These are phyloP conservation scores for Bombus polaris DNA, from an alignment of 1,140 invertebrate genomes.

Conservation along the genomic window DNA sequence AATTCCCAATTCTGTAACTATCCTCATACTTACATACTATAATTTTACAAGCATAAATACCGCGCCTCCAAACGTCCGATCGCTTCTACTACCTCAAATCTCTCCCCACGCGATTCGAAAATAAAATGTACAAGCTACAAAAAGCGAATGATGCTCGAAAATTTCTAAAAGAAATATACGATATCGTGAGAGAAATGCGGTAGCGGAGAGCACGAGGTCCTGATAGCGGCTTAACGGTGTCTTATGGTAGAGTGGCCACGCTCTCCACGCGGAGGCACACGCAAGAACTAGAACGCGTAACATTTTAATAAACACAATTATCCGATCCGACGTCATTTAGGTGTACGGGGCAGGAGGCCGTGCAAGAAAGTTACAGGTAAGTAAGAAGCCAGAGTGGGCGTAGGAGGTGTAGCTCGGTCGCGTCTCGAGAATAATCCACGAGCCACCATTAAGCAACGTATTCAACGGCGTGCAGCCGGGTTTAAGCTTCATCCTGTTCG, in stretches of 20 bases:
- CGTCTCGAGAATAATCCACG: slow-evolving; percentile 57
- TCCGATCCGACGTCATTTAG: slow-evolving; percentile 64
- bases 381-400: slow-evolving; percentile 37
- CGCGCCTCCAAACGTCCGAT: too few relatives aligned
- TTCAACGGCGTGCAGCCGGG: slow-evolving; percentile 22
- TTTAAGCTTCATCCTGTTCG: slow-evolving; percentile 27
- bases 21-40: too few relatives aligned
- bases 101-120: too few relatives aligned
- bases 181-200: too few relatives aligned
- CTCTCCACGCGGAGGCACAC: slow-evolving; percentile 62
- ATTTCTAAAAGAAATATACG: too few relatives aligned
- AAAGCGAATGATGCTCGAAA: too few relatives aligned
- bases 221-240: slow-evolving; percentile 60
- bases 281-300: slow-evolving; percentile 79
- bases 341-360: slow-evolving; percentile 47
- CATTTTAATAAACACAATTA: slow-evolving; percentile 80
- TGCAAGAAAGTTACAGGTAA: slow-evolving; percentile 29
- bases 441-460: slow-evolving; percentile 51
- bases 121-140: too few relatives aligned
- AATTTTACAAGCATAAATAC: too few relatives aligned
- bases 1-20: too few relatives aligned
- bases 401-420: slow-evolving; percentile 27
- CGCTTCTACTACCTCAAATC: too few relatives aligned
- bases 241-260: slow-evolving; percentile 60
- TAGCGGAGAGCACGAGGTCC: slow-evolving; percentile 9